Conservation (phyloP, 1,140 invertebrate genomes). For the Mercenaria mercenaria region DNA sequence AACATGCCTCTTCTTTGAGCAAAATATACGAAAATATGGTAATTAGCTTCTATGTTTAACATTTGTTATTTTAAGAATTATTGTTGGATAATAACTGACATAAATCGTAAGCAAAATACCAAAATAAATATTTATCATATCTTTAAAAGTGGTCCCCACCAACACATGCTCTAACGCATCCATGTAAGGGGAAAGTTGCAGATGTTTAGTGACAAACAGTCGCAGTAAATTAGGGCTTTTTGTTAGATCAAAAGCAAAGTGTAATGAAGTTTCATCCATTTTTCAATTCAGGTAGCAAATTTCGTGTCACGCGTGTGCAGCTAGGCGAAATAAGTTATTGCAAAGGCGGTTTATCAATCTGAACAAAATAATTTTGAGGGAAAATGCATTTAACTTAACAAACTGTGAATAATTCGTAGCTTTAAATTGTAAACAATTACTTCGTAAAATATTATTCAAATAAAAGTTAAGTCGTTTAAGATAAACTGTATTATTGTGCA, state of each 20-base stretch:
- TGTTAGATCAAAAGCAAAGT: background rate
- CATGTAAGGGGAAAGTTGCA: background rate
- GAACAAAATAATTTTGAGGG: background rate
- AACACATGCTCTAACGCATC: background rate
- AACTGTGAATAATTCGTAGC: background rate
- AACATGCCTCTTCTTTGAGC: no score
- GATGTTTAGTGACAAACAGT: background rate
- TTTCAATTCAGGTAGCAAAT: background rate
- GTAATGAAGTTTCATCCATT: slow-evolving; percentile 12
- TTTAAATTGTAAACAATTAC: no score
- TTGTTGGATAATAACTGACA: background rate
- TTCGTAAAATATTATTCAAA: no score
- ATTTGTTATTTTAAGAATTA: no score
- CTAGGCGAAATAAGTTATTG: background rate
- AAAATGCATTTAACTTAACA: background rate
- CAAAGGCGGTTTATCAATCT: background rate
- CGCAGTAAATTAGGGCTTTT: slow-evolving; percentile 5
- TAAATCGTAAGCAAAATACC: background rate
- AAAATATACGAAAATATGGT: no score
- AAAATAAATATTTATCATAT: background rate
- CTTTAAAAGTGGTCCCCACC: background rate
- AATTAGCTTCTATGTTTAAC: no score
- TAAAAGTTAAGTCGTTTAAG: no score
- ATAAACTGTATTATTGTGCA: no score
- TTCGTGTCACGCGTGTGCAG: background rate